Conservation (phyloP, 2,797 vertebrate genomes). For the Eulemur albifrons region DNA sequence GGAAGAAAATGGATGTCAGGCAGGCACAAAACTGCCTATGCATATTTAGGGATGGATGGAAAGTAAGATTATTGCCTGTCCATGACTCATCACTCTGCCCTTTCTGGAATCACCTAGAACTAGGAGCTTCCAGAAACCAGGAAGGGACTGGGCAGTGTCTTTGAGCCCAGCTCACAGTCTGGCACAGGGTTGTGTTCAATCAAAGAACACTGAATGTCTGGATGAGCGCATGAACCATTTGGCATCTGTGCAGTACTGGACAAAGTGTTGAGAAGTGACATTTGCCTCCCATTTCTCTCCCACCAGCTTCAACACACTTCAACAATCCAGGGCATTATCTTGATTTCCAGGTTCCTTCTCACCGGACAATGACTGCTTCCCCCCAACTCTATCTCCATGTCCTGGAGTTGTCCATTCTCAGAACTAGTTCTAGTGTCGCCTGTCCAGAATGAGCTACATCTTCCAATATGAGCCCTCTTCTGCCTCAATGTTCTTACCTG, state of each 20-base stretch:
- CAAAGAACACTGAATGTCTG: background rate
- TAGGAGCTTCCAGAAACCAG: background rate
- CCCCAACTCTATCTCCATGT: no score
- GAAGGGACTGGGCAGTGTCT: fast-evolving
- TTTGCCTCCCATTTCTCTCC: background rate
- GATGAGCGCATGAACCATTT: background rate
- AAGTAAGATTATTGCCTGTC: background rate
- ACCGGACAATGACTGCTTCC: background rate
- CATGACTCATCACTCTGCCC: background rate
- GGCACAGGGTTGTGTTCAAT: background rate
- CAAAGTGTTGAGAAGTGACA: background rate
- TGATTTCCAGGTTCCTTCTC: background rate
- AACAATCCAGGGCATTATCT: background rate
- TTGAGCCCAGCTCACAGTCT: background rate
- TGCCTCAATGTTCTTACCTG: background rate
- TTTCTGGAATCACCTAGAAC: background rate
- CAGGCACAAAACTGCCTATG: background rate
- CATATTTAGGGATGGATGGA: background rate
- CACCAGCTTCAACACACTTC: background rate
- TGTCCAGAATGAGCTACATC: background rate
- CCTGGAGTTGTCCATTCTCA: background rate
- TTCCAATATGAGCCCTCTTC: background rate
- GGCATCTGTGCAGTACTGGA: background rate
- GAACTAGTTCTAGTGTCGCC: background rate
- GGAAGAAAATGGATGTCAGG: background rate